phyloP scores from a whole-genome alignment of 2,113 vertebrate species.

The Glaucomys volans region DNA sequence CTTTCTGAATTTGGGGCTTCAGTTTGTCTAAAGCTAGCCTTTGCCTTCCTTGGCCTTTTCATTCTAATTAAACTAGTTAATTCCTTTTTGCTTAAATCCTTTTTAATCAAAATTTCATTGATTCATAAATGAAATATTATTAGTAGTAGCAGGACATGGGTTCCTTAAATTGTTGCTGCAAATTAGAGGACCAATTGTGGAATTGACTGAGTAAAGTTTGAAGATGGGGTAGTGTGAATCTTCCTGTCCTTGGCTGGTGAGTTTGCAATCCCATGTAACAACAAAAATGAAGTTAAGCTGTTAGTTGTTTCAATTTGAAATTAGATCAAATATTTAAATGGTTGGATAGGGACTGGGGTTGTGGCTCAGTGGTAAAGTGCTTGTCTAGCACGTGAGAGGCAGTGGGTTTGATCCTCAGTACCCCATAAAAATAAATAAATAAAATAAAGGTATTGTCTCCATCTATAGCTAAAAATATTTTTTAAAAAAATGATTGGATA shows the following conservation, averaged over 20 bases:
- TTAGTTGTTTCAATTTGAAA: not conserved
- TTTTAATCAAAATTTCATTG: not conserved
- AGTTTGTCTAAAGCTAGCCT: not conserved
- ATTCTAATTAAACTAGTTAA: not conserved
- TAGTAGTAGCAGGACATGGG: not conserved
- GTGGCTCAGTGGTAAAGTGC: too few relatives aligned
- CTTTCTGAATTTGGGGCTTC: fast-evolving
- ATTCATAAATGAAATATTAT: not conserved
- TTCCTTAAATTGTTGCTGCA: not conserved
- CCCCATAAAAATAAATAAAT: too few relatives aligned
- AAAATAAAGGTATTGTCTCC: too few relatives aligned
- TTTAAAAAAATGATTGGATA: too few relatives aligned
- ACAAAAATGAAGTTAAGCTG: not conserved
- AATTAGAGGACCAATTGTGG: not conserved
- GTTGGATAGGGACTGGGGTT: not conserved
- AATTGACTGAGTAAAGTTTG: not conserved
- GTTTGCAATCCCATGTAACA: not conserved
- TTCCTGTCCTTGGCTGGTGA: fast-evolving
- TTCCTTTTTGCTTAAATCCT: not conserved
- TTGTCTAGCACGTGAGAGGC: too few relatives aligned
- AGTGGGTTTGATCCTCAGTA: too few relatives aligned
- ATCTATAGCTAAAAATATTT: too few relatives aligned
- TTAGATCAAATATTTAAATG: not conserved
- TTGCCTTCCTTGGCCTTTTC: not conserved
- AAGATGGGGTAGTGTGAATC: not conserved